Evolutionary conservation across 2,888 invertebrate species (phyloP), one percentile per base, ranked within the genome.

Genomic region (Euphydryas editha): DNA sequence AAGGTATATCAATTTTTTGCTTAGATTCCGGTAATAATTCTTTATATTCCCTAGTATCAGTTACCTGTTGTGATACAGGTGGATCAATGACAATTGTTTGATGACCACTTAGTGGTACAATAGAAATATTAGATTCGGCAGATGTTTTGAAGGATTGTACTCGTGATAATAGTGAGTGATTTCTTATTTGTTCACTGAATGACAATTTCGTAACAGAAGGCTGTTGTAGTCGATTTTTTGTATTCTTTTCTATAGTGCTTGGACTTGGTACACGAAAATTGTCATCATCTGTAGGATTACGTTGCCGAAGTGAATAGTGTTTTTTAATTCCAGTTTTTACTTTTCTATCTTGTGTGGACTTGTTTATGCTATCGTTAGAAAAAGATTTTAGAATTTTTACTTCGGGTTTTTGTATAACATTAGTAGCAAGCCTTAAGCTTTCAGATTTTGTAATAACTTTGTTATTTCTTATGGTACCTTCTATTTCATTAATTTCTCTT

Each of bases 11-110:
- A 2, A n/a, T 60, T 60, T 72, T 42, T 36, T 46, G 5, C 37
- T 67, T 47, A 17, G 39, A 21, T 39, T 64, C 59, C 30, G 44
- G 24, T 17, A 20, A 46, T 56, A 56, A 59, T 54, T 64, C 51
- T 63, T 51, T 49, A 18, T 58, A 63, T 44, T 69, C 61, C 61
- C 55, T 62, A 13, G 13, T 36, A 21, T 59, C 30, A 11, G 57
- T n/a, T 20, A 61, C 10, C 5, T 67, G 54, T 70, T 73, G 68
- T 61, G 69, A 79, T 37, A 91, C 72, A 15, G 92, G 92, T 69
- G 93, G 92, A 79, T 93, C 85, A 65, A 93, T 89, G 30, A 93
- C 88, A 73, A 93, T 90, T n/a, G 93, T 93, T 84, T 93, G 93
- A 77, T 93, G 93, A 56, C 93, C 93, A 73, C 93, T 93, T 68